Evolutionary conservation across 2,888 invertebrate genomes (phyloP).

Genomic region (Diplolepis rosae): DNA sequence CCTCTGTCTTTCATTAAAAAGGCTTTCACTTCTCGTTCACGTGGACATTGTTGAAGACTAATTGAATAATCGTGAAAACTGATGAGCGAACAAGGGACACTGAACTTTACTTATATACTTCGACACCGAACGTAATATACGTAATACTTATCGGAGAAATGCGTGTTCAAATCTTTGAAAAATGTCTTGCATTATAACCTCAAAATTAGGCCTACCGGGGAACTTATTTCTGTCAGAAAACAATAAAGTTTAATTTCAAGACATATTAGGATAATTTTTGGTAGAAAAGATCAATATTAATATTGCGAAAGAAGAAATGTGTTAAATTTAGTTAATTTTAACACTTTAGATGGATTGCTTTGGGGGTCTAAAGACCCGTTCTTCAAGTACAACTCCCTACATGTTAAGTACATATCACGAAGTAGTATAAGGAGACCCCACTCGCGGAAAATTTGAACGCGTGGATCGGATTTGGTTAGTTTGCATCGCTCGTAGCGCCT

Average conservation of each 20-base stretch:
- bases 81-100: background rate
- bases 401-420: too few relatives aligned
- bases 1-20: slow-evolving; percentile 16
- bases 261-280: background rate
- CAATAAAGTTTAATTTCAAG: background rate
- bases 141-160: background rate
- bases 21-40: slow-evolving; percentile 26
- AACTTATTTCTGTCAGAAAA: background rate
- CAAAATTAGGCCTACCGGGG: background rate
- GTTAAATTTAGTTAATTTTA: background rate
- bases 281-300: background rate
- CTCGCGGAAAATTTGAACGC: too few relatives aligned
- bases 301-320: background rate
- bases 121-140: background rate
- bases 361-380: background rate
- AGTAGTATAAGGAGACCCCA: too few relatives aligned
- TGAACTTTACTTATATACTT: slow-evolving; percentile 17
- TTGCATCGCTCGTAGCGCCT: too few relatives aligned
- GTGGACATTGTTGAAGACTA: background rate
- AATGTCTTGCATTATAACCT: background rate
- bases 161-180: slow-evolving; percentile 1
- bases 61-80: background rate
- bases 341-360: background rate
- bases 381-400: background rate
- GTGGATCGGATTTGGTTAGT: too few relatives aligned